Evolutionary conservation across 2,888 invertebrate species (phyloP).

Genomic region (Epirrhoe tristata): DNA sequence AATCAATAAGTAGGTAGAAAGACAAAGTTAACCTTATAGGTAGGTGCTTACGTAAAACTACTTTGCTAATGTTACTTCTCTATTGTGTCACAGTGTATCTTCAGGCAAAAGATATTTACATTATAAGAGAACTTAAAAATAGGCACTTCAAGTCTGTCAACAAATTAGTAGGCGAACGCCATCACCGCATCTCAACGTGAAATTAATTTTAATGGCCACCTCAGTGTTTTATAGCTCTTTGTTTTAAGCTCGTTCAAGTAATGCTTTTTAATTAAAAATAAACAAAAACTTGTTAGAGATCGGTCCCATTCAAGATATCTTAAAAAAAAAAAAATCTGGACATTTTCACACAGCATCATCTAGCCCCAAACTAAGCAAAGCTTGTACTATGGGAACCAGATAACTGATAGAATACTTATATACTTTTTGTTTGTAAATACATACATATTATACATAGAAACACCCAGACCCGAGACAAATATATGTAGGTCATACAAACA

Average conservation of each 20-base stretch:
- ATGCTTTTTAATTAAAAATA: not conserved
- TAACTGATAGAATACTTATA: too few species aligned
- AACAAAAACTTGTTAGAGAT: not conserved
- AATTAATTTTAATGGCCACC: slow-evolving; percentile 45
- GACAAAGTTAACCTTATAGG: not conserved
- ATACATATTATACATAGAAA: too few species aligned
- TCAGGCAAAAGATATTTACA: slow-evolving; percentile 16
- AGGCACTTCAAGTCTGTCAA: slow-evolving; percentile 51
- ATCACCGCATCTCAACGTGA: slow-evolving; percentile 38
- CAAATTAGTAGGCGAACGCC: slow-evolving; percentile 55
- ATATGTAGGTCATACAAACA: too few species aligned
- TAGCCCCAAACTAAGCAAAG: too few species aligned
- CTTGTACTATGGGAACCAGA: too few species aligned
- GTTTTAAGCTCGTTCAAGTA: slow-evolving; percentile 17
- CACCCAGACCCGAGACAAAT: too few species aligned
- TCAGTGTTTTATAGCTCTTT: slow-evolving; percentile 3
- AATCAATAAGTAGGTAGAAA: too few species aligned
- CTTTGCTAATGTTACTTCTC: not conserved
- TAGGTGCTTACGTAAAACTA: not conserved
- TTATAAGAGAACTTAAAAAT: slow-evolving; percentile 34
- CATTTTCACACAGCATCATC: too few species aligned
- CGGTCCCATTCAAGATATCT: not conserved
- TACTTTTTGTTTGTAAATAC: too few species aligned
- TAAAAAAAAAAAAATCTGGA: too few species aligned
- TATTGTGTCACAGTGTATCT: not conserved